Base-by-base conservation (phyloP, 2,113 vertebrate species). In the Miniopterus natalensis region DNA sequence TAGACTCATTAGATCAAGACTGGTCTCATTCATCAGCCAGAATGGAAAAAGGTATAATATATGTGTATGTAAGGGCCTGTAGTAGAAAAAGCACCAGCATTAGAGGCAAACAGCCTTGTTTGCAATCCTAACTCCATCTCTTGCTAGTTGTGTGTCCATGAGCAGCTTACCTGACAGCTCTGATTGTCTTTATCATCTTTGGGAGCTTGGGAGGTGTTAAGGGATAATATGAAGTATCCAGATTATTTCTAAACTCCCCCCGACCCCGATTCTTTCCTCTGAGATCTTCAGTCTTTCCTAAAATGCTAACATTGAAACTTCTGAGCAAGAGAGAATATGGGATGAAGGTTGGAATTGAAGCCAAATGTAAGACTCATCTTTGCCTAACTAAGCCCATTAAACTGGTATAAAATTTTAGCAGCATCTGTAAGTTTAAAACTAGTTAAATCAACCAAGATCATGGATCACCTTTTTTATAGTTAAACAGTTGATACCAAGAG, bases 131-230 rank as follows among this genome's bases (percentile, higher is more conserved):
- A 75, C 42, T 47, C 63, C 10, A 23, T 57, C 29, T 73, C 59
- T 88, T 92, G 27, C 14, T 21, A 40, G 4, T 10, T 71, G 21
- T 68, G 14, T 92, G 40, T 91, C 25, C 21, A 15, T 78, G 42
- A 78, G 29, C 31, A 78, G n/a, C 12, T 77, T 65, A 88, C 8
- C 57, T 90, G 36, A 51, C 0, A 18, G 29, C 15, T 59, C 12
- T 83, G 75, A 55, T 57, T 92, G 88, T 77, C 42, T 93, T 92
- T 59, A 47, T 78, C 74, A 47, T 73, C 36, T n/a, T 45, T 61
- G 51, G 1, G 11, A 75, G 3, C 7, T 71, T 65, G 3, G 47
- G 11, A 51, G 8, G 6, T 49, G 0, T 29, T 45, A 71, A 75
- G 27, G 40, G 59, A 51, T 65, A 75, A 45, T 40, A 42, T 17